phyloP scores from a whole-genome alignment of 2,888 invertebrate species.

The Drosophila neoperkinsi region DNA sequence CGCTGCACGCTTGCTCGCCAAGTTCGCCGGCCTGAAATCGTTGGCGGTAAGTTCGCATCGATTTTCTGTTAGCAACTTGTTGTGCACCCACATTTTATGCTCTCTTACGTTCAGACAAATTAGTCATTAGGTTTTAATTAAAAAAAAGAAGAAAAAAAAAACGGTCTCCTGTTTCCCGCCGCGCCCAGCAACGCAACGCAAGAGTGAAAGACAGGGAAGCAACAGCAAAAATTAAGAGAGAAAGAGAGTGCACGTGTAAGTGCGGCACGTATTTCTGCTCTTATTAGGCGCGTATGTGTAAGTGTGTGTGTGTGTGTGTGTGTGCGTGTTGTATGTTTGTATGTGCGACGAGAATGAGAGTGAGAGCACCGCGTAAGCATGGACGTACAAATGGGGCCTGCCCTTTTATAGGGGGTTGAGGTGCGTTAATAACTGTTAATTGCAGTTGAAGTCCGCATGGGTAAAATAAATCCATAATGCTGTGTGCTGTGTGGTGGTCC shows the following conservation, averaged over 20 bases:
- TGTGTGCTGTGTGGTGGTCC: conserved; percentile 3
- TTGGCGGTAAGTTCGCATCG: conserved; percentile 65
- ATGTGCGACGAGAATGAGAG: conserved; percentile 32
- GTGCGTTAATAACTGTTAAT: conserved; percentile 23
- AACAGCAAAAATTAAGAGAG: conserved; percentile 65
- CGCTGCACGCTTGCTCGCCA: conserved; percentile 23
- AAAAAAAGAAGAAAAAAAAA: conserved; percentile 55
- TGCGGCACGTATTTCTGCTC: conserved; percentile 18
- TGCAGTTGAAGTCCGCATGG: conserved; percentile 20
- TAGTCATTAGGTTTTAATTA: conserved; percentile 74
- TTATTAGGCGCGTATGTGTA: conserved; percentile 1
- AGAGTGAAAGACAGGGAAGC: conserved; percentile 57
- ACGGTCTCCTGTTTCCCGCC: conserved; percentile 72
- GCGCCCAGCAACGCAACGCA: conserved; percentile 60
- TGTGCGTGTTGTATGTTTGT: conserved; percentile 15
- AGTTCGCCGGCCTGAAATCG: conserved; percentile 54
- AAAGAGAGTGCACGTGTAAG: conserved; percentile 64
- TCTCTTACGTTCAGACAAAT: conserved; percentile 45
- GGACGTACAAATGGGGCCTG: conserved; percentile 37
- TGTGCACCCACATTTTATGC: conserved; percentile 33
- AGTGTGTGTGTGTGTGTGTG: conserved; percentile 12
- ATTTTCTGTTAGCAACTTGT: conserved; percentile 57
- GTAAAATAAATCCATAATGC: conserved; percentile 15
- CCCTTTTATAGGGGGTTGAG: conserved; percentile 39
- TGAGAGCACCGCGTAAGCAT: conserved; percentile 37